Conservation (phyloP, 2,113 vertebrate genomes). For the Poecile atricapillus region DNA sequence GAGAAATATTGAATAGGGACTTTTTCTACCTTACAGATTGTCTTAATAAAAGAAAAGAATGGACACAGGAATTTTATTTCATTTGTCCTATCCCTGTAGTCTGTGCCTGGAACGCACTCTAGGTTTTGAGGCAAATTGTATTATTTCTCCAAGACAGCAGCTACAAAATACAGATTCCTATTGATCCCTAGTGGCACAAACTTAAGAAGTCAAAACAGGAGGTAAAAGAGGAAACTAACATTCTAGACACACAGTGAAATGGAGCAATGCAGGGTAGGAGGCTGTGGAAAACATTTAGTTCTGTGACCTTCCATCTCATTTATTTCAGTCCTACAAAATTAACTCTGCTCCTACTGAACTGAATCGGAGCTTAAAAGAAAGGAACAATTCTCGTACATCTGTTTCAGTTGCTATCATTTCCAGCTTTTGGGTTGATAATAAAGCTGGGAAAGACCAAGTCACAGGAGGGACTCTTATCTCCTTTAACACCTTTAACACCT, state of each 20-base stretch:
- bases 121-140: neutral
- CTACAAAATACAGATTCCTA: neutral
- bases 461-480: neutral
- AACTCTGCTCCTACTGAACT: constrained; percentile 41
- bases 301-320: constrained; percentile 56
- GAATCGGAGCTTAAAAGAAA: neutral
- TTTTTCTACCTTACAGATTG: neutral
- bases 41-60: neutral
- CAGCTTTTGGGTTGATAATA: neutral
- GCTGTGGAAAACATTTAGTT: constrained; percentile 26
- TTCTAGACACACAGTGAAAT: constrained; percentile 21
- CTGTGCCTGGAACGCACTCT: neutral
- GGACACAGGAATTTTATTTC: neutral
- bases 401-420: neutral
- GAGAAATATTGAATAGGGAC: neutral
- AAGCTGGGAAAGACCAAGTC: neutral
- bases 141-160: neutral
- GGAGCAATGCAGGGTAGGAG: constrained; percentile 17
- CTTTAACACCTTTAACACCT: neutral
- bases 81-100: neutral
- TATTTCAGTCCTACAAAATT: constrained; percentile 56
- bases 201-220: neutral
- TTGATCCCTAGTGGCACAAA: constrained; percentile 5
- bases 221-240: neutral
- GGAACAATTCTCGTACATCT: neutral